A percentile compares a stretch with the other conserved stretches of the same genome.
Conservation (phyloP, 2,113 vertebrate species). For the Collichthys lucidus region DNA sequence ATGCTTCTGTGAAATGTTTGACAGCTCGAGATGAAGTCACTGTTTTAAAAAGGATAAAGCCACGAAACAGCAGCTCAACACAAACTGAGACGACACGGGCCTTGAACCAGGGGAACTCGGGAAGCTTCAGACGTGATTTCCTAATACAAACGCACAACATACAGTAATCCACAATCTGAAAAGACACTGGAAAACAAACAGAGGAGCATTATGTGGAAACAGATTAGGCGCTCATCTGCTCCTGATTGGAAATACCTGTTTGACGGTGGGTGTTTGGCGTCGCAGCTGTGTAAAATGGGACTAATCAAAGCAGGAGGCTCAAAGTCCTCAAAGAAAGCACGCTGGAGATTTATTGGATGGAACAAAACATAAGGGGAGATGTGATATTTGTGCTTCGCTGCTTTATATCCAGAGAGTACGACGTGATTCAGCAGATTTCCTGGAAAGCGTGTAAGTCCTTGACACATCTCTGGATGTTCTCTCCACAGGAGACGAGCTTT, state of each 20-base stretch:
- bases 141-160: too few species aligned
- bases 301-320: conserved; percentile 8
- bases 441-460: too few species aligned
- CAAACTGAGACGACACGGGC: neutral
- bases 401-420: neutral
- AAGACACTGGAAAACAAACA: neutral
- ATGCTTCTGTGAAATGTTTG: neutral
- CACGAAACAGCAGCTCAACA: too few species aligned
- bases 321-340: neutral
- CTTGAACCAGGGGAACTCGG: neutral
- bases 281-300: neutral
- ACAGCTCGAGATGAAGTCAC: too few species aligned
- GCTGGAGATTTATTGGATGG: neutral
- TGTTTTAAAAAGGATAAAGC: too few species aligned
- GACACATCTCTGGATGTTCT: too few species aligned
- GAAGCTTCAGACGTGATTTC: too few species aligned
- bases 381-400: neutral
- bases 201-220: neutral
- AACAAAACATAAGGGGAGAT: neutral
- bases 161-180: neutral
- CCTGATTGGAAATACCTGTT: conserved; percentile 14
- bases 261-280: neutral
- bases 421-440: too few species aligned
- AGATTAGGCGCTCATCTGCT: conserved; percentile 13
- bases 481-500: too few species aligned